Percentiles rank a stretch among this genome's conserved stretches.
These are phyloP conservation scores for Oscheius sp. DNA, from an alignment of 2,888 invertebrate species.

Conservation along the genomic window DNA sequence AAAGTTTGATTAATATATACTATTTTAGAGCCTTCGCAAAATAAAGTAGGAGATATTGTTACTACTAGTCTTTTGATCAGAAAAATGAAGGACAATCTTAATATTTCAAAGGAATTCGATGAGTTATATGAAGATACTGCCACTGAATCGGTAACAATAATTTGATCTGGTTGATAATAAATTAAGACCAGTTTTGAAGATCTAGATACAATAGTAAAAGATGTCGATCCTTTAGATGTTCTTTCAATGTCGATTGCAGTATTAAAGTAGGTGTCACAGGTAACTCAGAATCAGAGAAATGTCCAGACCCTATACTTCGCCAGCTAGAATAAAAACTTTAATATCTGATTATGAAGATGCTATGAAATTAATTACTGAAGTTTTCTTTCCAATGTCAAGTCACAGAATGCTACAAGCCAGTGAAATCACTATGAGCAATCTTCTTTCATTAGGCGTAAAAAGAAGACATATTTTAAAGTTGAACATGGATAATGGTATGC, in stretches of 20 bases:
- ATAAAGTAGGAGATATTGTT: background rate
- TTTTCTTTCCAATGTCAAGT: slow-evolving; percentile 13
- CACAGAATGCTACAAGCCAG: slow-evolving; percentile 10
- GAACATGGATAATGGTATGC: background rate
- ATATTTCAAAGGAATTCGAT: background rate
- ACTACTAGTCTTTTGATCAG: background rate
- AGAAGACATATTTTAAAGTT: slow-evolving; percentile 4
- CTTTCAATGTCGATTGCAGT: background rate
- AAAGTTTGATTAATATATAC: background rate
- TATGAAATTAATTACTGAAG: slow-evolving; percentile 1
- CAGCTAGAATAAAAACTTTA: background rate
- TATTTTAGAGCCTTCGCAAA: background rate
- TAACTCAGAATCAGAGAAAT: background rate
- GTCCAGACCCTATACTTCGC: slow-evolving; percentile 13
- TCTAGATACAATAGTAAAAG: background rate
- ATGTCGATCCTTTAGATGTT: background rate
- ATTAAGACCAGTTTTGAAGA: background rate
- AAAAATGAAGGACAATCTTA: background rate
- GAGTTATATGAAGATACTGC: background rate
- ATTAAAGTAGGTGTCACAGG: background rate
- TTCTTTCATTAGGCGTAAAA: background rate
- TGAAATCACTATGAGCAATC: background rate
- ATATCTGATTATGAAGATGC: slow-evolving; percentile 5
- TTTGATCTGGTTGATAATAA: background rate
- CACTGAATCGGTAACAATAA: background rate